phyloP scores from a whole-genome alignment of 2,888 invertebrate genomes.

The Tanypteryx hageni region DNA sequence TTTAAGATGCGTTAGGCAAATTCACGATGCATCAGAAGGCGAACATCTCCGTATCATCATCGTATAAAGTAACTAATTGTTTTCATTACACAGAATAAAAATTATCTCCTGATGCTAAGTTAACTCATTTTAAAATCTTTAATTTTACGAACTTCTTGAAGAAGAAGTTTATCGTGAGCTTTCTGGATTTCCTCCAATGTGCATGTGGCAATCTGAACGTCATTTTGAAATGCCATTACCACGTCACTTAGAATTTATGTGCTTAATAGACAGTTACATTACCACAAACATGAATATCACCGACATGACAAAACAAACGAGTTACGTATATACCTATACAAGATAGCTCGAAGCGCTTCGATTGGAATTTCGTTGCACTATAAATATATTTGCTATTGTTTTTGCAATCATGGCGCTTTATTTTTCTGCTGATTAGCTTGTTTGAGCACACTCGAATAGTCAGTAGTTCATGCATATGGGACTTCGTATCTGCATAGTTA shows the following conservation, averaged over 20 bases:
- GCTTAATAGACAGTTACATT: background rate
- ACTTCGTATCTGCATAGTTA: background rate
- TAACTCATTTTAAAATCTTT: background rate
- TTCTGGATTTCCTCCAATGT: constrained; percentile 6
- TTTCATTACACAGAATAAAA: background rate
- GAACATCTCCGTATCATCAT: too few relatives aligned
- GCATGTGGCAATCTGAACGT: background rate
- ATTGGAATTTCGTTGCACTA: background rate
- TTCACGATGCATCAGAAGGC: too few relatives aligned
- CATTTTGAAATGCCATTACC: background rate
- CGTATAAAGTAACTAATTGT: too few relatives aligned
- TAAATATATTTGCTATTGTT: constrained; percentile 44
- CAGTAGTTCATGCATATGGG: background rate
- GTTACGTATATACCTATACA: background rate
- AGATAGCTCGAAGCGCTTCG: constrained; percentile 24
- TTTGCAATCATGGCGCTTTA: constrained; percentile 62
- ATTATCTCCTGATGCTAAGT: background rate
- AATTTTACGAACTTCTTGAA: constrained; percentile 41
- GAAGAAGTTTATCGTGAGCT: constrained; percentile 21
- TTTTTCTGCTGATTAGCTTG: constrained; percentile 53
- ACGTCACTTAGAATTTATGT: background rate
- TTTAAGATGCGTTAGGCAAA: too few relatives aligned
- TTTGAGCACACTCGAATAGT: background rate
- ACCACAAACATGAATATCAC: background rate
- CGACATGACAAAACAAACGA: constrained; percentile 17